Percentiles rank a stretch among this genome's conserved stretches.
Conservation (phyloP, 1,140 invertebrate genomes). For the Cyphomyrmex costatus region DNA sequence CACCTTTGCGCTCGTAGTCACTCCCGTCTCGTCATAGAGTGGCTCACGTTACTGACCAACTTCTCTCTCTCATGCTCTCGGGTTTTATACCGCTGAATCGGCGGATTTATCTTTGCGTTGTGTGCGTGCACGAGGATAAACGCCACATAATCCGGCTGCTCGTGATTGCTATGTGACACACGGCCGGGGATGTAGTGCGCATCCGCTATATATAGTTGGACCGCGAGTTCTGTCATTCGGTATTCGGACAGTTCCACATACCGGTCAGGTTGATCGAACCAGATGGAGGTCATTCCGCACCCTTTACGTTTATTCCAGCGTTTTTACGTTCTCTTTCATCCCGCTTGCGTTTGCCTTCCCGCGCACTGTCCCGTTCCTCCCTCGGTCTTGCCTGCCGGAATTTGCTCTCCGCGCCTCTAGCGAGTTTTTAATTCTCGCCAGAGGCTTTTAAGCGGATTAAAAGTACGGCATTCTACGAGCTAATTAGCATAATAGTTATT, state of each 20-base stretch:
- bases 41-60: conserved; percentile 9
- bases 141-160: conserved; percentile 80
- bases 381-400: not conserved
- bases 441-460: conserved; percentile 62
- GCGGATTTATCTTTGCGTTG: conserved; percentile 48
- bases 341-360: not conserved
- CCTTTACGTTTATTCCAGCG: conserved; percentile 13
- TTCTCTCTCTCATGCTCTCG: conserved; percentile 8
- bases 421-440: conserved; percentile 57
- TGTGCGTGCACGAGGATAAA: conserved; percentile 73
- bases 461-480: conserved; percentile 31
- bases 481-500: conserved; percentile 62
- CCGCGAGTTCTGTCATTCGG: conserved; percentile 53
- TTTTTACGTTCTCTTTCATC: conserved; percentile 54
- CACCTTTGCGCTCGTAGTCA: not conserved
- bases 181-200: conserved; percentile 15
- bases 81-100: conserved; percentile 73
- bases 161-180: conserved; percentile 77
- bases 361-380: not conserved
- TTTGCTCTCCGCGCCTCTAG: conserved; percentile 25
- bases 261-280: conserved; percentile 8
- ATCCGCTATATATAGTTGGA: conserved; percentile 27
- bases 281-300: conserved; percentile 42
- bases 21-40: conserved; percentile 20
- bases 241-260: conserved; percentile 39